phyloP scores from a whole-genome alignment of 2,113 vertebrate genomes.

The Beaufortia kweichowensis region DNA sequence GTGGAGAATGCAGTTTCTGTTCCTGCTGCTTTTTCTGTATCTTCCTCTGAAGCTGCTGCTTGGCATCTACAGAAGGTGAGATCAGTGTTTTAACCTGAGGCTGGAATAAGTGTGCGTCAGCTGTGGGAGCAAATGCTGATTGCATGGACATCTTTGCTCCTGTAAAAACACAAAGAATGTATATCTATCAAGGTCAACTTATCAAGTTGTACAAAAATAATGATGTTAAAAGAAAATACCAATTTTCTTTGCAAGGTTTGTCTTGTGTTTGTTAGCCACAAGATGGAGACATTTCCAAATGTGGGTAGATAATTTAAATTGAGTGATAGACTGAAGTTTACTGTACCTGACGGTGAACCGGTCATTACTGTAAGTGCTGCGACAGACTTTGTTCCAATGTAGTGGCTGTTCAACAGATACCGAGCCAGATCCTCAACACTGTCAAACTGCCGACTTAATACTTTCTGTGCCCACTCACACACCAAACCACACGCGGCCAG shows the following conservation, averaged over 20 bases:
- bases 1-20: slow-evolving; percentile 91
- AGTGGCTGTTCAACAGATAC: slow-evolving; percentile 97
- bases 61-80: slow-evolving; percentile 90
- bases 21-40: slow-evolving; percentile 99
- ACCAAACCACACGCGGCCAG: slow-evolving; percentile 93
- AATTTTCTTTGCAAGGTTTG: background rate
- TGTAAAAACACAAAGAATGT: slow-evolving; percentile 60
- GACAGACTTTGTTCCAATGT: slow-evolving; percentile 95
- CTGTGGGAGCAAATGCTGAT: slow-evolving; percentile 86
- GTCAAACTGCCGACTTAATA: slow-evolving; percentile 95
- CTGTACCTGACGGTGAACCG: slow-evolving; percentile 85
- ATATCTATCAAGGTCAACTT: background rate
- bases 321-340: background rate
- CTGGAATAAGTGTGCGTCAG: slow-evolving; percentile 91
- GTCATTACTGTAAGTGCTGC: slow-evolving; percentile 95
- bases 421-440: slow-evolving; percentile 92
- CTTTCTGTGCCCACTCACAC: slow-evolving; percentile 98
- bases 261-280: slow-evolving; percentile 47
- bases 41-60: slow-evolving; percentile 97
- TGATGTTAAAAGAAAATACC: background rate
- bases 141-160: slow-evolving; percentile 84
- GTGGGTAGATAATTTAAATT: background rate
- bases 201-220: background rate
- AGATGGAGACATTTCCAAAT: slow-evolving; percentile 58
- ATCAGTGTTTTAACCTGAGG: slow-evolving; percentile 87